Base-by-base conservation (phyloP, 23 tunicate species). In the Clavelina lepadiformis region DNA sequence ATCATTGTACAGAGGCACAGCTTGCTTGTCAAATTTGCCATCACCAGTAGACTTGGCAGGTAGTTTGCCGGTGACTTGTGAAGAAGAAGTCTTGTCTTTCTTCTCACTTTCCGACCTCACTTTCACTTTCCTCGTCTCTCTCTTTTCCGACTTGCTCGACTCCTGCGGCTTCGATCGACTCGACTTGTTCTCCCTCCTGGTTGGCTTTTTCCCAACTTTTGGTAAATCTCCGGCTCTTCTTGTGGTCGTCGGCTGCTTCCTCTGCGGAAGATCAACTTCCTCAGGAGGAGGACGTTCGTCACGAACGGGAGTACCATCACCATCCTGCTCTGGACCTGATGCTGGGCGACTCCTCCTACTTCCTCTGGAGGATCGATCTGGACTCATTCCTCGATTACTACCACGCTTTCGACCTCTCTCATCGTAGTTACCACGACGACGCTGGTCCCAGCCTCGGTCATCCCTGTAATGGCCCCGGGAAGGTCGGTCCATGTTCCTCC, bases 291-390 rank as follows among this genome's bases (percentile, higher is more conserved):
- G 75, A 0, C 88, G 61, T 44, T 87, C 96, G 44, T 87, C 96
- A 1, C 96, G 77, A 20, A 87, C 96, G 22, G 96, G 96, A 35
- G 96, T 87, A 2, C 76, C 96, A 68, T 87, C 96, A 2, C 86
- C 96, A 15, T 87, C 86, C 2, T 59, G 76, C 35, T 51, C 53
- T 25, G 71, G 49, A 0, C n/a, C 47, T 30, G 72, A 72, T 33
- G 72, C 30, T 19, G 31, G 55, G 5, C 28, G 61, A 24, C 46
- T 65, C 41, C 36, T 36, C 50, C 52, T 71, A 0, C 47, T 18
- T 56, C 30, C 22, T 45, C 28, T 34, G 3, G 23, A 57, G 3
- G 41, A 26, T 4, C 68, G 57, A 29, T 24, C 13, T 2, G 62
- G 75, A 6, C 50, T 52, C 34, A 29, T 49, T 4, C 45, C 63